A percentile compares a stretch with the other conserved stretches of the same genome.
phyloP scores from a whole-genome alignment of 2,797 vertebrate genomes.

The Helostoma temminkii region DNA sequence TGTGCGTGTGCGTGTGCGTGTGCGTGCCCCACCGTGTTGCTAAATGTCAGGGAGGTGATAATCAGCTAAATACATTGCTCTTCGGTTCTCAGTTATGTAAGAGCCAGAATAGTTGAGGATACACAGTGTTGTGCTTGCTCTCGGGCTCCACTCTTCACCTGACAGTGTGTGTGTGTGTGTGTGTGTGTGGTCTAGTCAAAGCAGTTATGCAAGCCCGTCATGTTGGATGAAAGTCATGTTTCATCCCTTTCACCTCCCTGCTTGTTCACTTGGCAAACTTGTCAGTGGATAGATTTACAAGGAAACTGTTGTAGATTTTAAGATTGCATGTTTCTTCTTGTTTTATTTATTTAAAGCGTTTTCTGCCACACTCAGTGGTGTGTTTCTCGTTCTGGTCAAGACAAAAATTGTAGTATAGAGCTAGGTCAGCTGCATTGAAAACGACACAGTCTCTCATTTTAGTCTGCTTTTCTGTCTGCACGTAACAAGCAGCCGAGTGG shows the following conservation, averaged over 20 bases:
- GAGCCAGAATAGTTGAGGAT: slow-evolving; percentile 50
- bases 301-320: slow-evolving; percentile 14
- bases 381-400: slow-evolving; percentile 23
- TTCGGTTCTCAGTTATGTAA: slow-evolving; percentile 62
- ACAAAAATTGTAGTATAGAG: slow-evolving; percentile 31
- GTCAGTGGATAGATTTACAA: neutral
- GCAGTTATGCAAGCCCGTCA: slow-evolving; percentile 60
- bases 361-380: neutral
- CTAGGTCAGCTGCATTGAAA: slow-evolving; percentile 52
- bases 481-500: slow-evolving; percentile 36
- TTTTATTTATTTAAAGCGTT: slow-evolving; percentile 13
- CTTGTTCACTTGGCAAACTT: slow-evolving; percentile 14
- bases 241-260: slow-evolving; percentile 34
- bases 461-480: slow-evolving; percentile 22
- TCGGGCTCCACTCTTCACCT: slow-evolving; percentile 53
- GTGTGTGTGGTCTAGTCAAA: slow-evolving; percentile 47
- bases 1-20: too few species aligned
- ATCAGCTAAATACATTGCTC: slow-evolving; percentile 50
- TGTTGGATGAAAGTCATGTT: slow-evolving; percentile 46
- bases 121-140: slow-evolving; percentile 32
- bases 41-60: slow-evolving; percentile 61
- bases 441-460: slow-evolving; percentile 40
- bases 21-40: slow-evolving; percentile 1
- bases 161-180: slow-evolving; percentile 22
- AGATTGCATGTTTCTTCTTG: slow-evolving; percentile 16